These are phyloP conservation scores for Trachemys scripta DNA, from an alignment of 2,113 vertebrate species.

Conservation along the genomic window DNA sequence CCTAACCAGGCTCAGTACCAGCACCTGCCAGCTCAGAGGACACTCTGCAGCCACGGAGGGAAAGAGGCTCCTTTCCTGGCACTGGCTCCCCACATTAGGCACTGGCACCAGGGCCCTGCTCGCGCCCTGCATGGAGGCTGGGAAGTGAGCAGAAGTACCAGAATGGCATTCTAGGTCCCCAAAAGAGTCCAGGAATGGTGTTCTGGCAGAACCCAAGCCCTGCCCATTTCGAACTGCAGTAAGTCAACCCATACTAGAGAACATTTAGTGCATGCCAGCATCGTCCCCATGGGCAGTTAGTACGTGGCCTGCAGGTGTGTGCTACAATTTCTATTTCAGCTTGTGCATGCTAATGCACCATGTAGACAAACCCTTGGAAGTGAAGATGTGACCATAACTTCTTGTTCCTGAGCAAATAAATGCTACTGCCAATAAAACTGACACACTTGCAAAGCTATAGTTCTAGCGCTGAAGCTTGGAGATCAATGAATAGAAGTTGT, in stretches of 20 bases:
- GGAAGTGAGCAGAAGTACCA: too few relatives aligned
- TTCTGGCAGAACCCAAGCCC: too few relatives aligned
- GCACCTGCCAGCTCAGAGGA: not conserved
- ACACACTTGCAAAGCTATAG: not conserved
- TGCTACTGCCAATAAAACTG: fast-evolving
- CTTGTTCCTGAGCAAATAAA: not conserved
- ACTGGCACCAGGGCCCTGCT: too few relatives aligned
- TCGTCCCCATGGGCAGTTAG: too few relatives aligned
- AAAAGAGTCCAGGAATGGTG: too few relatives aligned
- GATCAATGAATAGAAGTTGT: not conserved
- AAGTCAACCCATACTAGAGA: too few relatives aligned
- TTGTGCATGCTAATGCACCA: not conserved
- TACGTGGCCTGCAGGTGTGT: not conserved
- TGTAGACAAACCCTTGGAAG: not conserved
- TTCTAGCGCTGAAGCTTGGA: not conserved
- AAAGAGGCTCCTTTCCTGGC: not conserved
- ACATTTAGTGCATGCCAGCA: too few relatives aligned
- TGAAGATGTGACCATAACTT: not conserved
- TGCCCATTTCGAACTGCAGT: too few relatives aligned
- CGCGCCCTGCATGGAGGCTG: too few relatives aligned
- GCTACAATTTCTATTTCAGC: not conserved
- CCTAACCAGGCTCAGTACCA: not conserved
- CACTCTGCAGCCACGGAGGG: not conserved
- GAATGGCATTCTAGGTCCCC: too few relatives aligned
- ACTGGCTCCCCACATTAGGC: too few relatives aligned